Conservation (phyloP, 2,888 invertebrate species). For the Neoitamus cyanurus region DNA sequence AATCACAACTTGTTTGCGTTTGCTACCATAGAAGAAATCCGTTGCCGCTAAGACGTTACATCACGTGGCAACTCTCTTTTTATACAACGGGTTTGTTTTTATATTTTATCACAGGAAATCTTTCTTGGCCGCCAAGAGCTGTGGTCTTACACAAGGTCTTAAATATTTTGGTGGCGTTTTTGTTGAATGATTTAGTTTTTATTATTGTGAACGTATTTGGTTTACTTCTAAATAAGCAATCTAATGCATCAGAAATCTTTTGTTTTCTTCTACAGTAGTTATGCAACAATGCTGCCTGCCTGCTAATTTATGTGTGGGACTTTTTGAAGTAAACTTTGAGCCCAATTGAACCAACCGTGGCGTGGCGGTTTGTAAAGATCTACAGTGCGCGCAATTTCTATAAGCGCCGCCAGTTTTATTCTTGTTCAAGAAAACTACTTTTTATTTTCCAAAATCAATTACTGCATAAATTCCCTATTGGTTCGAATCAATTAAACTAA, state of each 20-base stretch:
- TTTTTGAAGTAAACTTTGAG: no score
- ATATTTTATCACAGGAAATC: background rate
- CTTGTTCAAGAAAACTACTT: background rate
- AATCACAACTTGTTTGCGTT: constrained; percentile 29
- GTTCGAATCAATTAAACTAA: no score
- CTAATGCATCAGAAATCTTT: no score
- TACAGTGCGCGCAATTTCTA: constrained; percentile 18
- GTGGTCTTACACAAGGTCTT: background rate
- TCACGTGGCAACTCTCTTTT: background rate
- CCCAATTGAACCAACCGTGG: no score
- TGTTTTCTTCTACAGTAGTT: no score
- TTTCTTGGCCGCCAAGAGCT: background rate
- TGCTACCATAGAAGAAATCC: constrained; percentile 7
- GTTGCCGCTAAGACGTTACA: background rate
- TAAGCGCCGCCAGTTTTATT: background rate
- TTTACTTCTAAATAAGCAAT: no score
- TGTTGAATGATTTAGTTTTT: background rate
- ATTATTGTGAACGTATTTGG: no score
- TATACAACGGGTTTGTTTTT: background rate
- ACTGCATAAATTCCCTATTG: background rate
- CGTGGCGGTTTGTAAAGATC: no score
- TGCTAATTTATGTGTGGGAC: no score
- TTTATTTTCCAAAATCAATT: background rate
- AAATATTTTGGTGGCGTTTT: background rate
- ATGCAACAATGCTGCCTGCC: no score